Base-by-base conservation (phyloP, 2,888 invertebrate species). In the Aspidapion aeneum region DNA sequence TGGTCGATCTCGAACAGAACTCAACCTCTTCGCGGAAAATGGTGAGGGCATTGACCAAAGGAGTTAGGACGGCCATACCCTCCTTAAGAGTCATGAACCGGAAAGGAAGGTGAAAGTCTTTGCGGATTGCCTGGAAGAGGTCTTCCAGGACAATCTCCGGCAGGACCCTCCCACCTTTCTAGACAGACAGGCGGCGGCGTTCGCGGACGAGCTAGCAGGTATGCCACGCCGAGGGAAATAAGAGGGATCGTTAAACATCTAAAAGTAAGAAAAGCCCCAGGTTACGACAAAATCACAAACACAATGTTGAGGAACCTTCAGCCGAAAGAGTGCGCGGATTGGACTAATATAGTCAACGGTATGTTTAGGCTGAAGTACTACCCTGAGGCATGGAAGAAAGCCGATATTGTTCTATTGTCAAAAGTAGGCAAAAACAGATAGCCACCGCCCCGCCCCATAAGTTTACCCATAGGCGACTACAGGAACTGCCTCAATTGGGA, bases 341-440 rank as follows among this genome's bases (percentile, higher is more conserved):
- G 63, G 17, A 20, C 21, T 1, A 58, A 65, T 52, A 68, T 68
- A 12, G 54, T 61, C n/a, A 68, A 68, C 48, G 61, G 51, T n/a
- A 50, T 50, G n/a, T 54, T 62, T 1, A 3, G 60, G 12, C 52
- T 61, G 16, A n/a, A 48, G 17, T 55, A 68, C 55, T 67, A 65
- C 48, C 62, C 67, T 1, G 48, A 18, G 1, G 17, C 21, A 0
- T 66, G 65, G 61, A 67, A 66, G 51, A 60, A 21, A 20, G 62
- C 65, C 9, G 52, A 20, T 16, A 49, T 67, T 52, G 62, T 66
- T 3, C 48, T 63, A 20, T 22, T 67, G 18, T 58, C 61, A 1
- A 67, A 64, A 64, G 52, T 59, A 2, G 58, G 52, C 0, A 68
- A 68, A 60, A 49, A 57, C 9, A 16, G 12, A 19, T 50, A n/a